phyloP scores from a whole-genome alignment of 37 sponge, comb jelly and placozoan species.

The Bolinopsis microptera region DNA sequence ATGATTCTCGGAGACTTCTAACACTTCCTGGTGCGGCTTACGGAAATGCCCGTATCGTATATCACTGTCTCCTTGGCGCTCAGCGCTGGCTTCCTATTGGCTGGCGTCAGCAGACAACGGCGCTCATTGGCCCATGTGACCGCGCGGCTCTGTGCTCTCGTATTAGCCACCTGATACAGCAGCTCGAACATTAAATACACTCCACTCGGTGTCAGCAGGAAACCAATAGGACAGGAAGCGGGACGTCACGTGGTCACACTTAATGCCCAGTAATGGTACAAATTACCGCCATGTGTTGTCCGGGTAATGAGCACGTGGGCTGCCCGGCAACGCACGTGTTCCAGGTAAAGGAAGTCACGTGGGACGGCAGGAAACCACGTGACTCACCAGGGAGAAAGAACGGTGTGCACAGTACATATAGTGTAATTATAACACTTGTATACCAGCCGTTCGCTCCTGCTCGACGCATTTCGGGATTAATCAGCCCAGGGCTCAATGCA shows the following conservation, averaged over 20 bases:
- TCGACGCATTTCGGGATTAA: background rate
- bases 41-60: constrained; percentile 54
- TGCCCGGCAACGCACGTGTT: background rate
- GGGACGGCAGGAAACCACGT: constrained; percentile 8
- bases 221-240: background rate
- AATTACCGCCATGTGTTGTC: background rate
- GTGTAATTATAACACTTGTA: constrained; percentile 34
- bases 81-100: background rate
- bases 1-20: background rate
- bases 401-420: background rate
- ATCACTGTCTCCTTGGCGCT: background rate
- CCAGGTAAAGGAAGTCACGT: constrained; percentile 35
- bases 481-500: background rate
- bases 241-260: background rate
- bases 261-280: background rate
- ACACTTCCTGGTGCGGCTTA: constrained; percentile 3
- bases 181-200: background rate
- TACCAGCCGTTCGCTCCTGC: background rate
- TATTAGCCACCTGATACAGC: constrained; percentile 26
- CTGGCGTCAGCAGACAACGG: background rate
- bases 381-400: constrained; percentile 10
- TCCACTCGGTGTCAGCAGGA: background rate
- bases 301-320: background rate
- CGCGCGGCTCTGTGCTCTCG: background rate
- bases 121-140: background rate